A percentile compares a stretch with the other conserved stretches of the same genome.
Conservation (phyloP, 2,113 vertebrate species). For the Anarrhichthys ocellatus region DNA sequence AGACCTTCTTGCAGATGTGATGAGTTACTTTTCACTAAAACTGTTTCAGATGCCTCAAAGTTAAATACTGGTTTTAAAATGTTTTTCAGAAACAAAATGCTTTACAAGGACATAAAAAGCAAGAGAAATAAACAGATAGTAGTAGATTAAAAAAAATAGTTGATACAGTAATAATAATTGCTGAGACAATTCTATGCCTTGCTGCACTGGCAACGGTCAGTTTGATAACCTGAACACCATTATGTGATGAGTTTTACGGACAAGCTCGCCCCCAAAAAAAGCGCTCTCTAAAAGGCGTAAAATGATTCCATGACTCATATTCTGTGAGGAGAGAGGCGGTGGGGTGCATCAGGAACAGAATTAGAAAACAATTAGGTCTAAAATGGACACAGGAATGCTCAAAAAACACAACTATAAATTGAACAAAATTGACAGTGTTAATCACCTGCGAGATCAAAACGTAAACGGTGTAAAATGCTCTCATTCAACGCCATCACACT, state of each 20-base stretch:
- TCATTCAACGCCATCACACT: conserved; percentile 37
- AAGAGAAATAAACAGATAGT: too few species aligned
- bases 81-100: neutral
- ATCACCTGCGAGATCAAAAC: conserved; percentile 29
- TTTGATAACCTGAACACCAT: neutral
- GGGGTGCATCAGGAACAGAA: neutral
- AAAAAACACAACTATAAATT: neutral
- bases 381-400: neutral
- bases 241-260: conserved; percentile 20
- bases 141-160: too few species aligned
- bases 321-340: neutral
- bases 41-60: neutral
- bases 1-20: neutral
- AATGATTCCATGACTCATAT: conserved; percentile 3
- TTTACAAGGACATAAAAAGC: too few species aligned
- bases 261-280: conserved; percentile 5
- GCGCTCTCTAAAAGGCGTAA: neutral
- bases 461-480: conserved; percentile 19
- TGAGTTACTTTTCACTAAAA: neutral
- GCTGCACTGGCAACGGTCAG: neutral
- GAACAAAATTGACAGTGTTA: conserved; percentile 23
- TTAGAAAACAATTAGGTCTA: conserved; percentile 36
- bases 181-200: neutral
- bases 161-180: too few species aligned
- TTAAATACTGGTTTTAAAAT: neutral